Base-by-base conservation (phyloP, 1,140 invertebrate species). In the Lepidurus apus region DNA sequence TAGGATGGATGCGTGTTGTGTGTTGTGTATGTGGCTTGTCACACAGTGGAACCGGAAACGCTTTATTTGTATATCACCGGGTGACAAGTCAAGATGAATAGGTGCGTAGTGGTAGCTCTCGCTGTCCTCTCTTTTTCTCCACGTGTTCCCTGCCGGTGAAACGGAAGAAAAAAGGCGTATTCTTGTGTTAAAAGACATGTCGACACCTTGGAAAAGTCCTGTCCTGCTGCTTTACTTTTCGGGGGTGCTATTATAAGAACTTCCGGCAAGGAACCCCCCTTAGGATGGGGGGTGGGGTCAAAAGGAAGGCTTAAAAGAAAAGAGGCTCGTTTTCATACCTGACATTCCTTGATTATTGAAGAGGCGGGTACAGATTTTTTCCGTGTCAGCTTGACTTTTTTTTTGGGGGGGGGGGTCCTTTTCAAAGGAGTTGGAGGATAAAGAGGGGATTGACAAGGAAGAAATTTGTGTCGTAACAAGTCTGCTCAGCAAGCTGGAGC, bases 21-120 rank as follows among this genome's bases (percentile, higher is more conserved):
- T 65, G 53, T 65, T 65, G 21, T 13, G 53, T 13, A 21, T 13
- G 53, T 13, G 13, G 53, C 53, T 65, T 65, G 53, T 65, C 53
- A 65, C 53, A 65, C 21, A 13, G 13, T 13, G 53, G 53, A 65
- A 65, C 53, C 53, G 53, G 53, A 65, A 65, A 65, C 53, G 53
- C 21, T 65, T 65, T 65, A 65, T 65, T 65, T 65, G 53, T 65
- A 13, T 21, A 65, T 65, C 53, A 65, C 53, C 0, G 53, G 53
- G 53, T 65, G 53, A 65, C 53, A 65, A 65, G 53, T 65, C 53
- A 65, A 65, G 53, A 65, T 65, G 53, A 65, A 65, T 65, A 65
- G 53, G 13, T 65, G 53, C 53, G 53, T 65, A 65, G 53, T 65
- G 53, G 17, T 65, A n/a, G 21, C 17, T 9, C 21, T 21, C 53